Evolutionary conservation across 1,140 invertebrate species (phyloP).

Genomic region (Drosophila quadrilineata): DNA sequence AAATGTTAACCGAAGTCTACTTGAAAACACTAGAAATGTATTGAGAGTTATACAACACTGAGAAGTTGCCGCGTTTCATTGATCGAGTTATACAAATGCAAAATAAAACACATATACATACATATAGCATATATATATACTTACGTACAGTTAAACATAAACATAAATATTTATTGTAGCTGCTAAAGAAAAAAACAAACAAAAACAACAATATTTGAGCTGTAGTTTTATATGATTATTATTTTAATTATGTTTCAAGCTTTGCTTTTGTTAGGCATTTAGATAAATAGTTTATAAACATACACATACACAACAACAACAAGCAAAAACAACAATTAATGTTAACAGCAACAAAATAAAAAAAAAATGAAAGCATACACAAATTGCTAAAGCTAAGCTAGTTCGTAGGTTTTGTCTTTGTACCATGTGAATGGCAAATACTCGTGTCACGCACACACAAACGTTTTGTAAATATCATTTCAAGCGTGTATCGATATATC

Average conservation of each 20-base stretch:
- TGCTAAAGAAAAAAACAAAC: slow-evolving; percentile 50
- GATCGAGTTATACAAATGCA: slow-evolving; percentile 37
- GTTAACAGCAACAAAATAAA: not conserved
- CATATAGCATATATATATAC: slow-evolving; percentile 21
- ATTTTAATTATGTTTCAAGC: slow-evolving; percentile 66
- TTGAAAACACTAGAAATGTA: slow-evolving; percentile 46
- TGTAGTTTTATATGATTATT: slow-evolving; percentile 50
- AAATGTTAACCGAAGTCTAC: slow-evolving; percentile 40
- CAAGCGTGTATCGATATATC: slow-evolving; percentile 9
- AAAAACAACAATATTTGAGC: no score
- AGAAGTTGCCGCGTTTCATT: slow-evolving; percentile 59
- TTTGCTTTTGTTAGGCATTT: slow-evolving; percentile 75
- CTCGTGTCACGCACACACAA: slow-evolving; percentile 40
- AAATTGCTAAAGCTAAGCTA: slow-evolving; percentile 35
- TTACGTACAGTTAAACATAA: slow-evolving; percentile 35
- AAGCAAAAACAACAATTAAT: no score
- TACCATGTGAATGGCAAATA: slow-evolving; percentile 43
- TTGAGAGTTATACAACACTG: slow-evolving; percentile 51
- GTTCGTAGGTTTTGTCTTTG: slow-evolving; percentile 45
- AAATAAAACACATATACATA: slow-evolving; percentile 23
- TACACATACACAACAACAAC: slow-evolving; percentile 14
- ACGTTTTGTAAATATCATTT: slow-evolving; percentile 62
- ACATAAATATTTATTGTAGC: slow-evolving; percentile 75
- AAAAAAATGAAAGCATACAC: slow-evolving; percentile 1
- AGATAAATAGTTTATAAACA: slow-evolving; percentile 58